Base-by-base conservation (phyloP, 2,888 invertebrate species). In the Noctuana brunneofusca region DNA sequence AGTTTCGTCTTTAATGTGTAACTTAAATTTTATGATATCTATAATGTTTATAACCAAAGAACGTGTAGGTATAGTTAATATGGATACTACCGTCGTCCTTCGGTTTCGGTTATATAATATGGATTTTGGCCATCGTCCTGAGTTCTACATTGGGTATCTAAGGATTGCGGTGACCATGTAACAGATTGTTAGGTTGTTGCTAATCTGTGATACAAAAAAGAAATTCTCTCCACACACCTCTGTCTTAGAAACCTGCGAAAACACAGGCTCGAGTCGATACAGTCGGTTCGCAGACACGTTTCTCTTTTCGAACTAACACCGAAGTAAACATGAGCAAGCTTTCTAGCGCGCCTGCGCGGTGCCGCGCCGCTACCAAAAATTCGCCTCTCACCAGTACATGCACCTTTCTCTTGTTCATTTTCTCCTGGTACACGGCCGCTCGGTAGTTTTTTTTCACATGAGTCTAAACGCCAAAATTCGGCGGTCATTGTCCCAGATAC, bases 391-490 rank as follows among this genome's bases (percentile, higher is more conserved):
- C 78, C 69, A 68, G 24, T 14, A 24, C 41, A 18, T 18, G 5
- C 62, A 86, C 88, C 87, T 89, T 84, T 87, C 86, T 84, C 84
- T 82, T 76, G 76, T 73, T 83, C 72, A 83, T 90, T 80, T 76
- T 84, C 80, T 73, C 89, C 89, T 89, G 81, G 89, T 89, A 89
- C 83, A 66, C 70, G 57, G 12, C 64, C 50, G 58, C 52, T 63
- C 66, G 46, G 27, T 56, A 60, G 64, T 80, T 83, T 86, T 84
- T 87, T 87, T 86, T 81, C 75, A 76, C 79, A 79, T 80, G 79
- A 76, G 76, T 74, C 71, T 65, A 78, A 82, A 80, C 80, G 79
- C 79, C 81, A 81, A 84, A 80, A 81, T 79, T 69, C 76, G 65
- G 66, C 67, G 73, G 71, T 75, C 74, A 64, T 71, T 68, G 91